These are phyloP conservation scores for Periplaneta americana DNA, from an alignment of 1,140 invertebrate species.

Conservation along the genomic window DNA sequence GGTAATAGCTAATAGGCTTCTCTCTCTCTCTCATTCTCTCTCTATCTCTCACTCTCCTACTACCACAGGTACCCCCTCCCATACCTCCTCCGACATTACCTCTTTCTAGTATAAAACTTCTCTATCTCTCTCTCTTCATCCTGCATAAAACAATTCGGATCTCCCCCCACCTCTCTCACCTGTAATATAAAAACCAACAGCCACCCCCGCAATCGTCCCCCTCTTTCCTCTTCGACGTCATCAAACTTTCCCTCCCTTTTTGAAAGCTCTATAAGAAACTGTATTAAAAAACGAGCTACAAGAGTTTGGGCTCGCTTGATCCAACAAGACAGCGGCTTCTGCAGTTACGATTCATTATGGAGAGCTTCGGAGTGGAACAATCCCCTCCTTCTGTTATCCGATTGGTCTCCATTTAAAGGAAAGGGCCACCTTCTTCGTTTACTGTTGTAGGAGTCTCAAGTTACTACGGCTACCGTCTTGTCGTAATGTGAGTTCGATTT, in stretches of 20 bases:
- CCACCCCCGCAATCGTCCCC: not conserved
- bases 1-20: not conserved
- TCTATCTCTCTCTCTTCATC: not conserved
- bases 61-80: no score
- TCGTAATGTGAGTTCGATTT: not conserved
- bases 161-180: not conserved
- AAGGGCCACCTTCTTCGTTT: not conserved
- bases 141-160: not conserved
- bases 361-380: not conserved
- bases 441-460: no score
- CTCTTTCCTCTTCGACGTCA: not conserved
- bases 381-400: not conserved
- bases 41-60: no score
- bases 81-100: no score
- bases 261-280: no score
- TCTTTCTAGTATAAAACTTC: no score
- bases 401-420: not conserved
- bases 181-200: not conserved
- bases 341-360: not conserved
- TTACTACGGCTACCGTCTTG: not conserved
- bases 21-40: not conserved
- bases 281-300: not conserved
- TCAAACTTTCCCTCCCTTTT: not conserved
- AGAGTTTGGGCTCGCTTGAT: no score
- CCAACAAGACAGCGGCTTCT: not conserved